Evolutionary conservation across 2,888 invertebrate species (phyloP).

Genomic region (Agonum fuliginosum): DNA sequence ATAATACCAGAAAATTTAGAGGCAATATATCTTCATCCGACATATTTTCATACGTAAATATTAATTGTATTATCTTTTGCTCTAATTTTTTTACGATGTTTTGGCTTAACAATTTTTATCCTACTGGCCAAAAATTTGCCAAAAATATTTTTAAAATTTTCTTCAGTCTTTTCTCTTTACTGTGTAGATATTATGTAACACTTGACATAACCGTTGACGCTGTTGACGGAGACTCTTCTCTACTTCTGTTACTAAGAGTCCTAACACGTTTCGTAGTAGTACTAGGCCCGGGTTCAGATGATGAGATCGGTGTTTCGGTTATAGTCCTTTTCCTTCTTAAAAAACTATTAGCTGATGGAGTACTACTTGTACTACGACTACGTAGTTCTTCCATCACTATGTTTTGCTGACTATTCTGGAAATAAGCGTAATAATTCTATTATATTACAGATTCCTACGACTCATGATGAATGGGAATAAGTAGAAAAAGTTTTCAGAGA

Average conservation of each 20-base stretch:
- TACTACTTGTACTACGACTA: background rate
- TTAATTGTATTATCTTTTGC: background rate
- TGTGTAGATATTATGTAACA: too few species aligned
- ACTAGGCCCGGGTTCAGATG: background rate
- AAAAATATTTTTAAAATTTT: background rate
- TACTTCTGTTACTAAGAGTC: background rate
- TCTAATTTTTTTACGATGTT: too few species aligned
- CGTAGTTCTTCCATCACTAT: background rate
- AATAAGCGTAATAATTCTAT: background rate
- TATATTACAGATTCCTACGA: background rate
- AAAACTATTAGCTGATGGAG: background rate
- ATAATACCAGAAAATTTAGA: background rate
- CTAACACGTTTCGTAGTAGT: background rate
- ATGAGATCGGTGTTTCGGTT: background rate
- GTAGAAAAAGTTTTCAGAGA: background rate
- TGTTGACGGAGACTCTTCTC: background rate
- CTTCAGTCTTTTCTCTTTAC: too few species aligned
- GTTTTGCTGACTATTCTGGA: too few species aligned
- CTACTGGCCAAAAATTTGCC: background rate
- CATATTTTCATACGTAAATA: conserved; percentile 1
- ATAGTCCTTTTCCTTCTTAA: background rate
- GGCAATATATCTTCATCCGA: background rate
- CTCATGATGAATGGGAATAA: too few species aligned
- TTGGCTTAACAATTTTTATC: background rate
- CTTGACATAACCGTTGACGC: too few species aligned